Conservation (phyloP, 2,797 vertebrate genomes). For the Knipowitschia caucasica region DNA sequence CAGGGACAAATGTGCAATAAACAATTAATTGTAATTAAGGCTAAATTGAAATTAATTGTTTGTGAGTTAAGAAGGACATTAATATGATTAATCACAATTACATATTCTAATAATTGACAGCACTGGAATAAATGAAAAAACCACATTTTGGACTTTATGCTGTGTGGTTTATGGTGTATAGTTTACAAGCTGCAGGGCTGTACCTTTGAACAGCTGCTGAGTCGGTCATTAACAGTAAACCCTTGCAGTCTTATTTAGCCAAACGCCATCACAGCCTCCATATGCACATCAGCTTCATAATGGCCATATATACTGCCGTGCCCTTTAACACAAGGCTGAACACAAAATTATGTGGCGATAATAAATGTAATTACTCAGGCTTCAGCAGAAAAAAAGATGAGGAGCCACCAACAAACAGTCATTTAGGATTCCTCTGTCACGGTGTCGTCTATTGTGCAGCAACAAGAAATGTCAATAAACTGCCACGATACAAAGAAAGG, state of each 20-base stretch:
- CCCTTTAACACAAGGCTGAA: constrained; percentile 66
- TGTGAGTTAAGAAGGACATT: too few species aligned
- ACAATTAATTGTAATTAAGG: too few species aligned
- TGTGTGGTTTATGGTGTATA: too few species aligned
- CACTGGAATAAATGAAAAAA: too few species aligned
- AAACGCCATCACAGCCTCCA: constrained; percentile 53
- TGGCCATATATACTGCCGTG: constrained; percentile 59
- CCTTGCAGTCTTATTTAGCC: constrained; percentile 45
- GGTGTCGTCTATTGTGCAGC: constrained; percentile 35
- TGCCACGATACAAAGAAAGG: constrained; percentile 29
- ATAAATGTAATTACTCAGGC: constrained; percentile 69
- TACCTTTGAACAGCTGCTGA: constrained; percentile 35
- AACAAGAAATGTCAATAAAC: constrained; percentile 39
- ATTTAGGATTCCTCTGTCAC: constrained; percentile 26
- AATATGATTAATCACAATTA: too few species aligned
- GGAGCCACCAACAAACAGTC: constrained; percentile 46
- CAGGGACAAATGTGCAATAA: too few species aligned
- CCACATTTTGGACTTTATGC: too few species aligned
- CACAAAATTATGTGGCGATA: constrained; percentile 66
- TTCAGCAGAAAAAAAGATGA: constrained; percentile 60
- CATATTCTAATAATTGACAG: too few species aligned
- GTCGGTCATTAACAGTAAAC: constrained; percentile 60
- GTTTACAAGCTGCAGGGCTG: constrained; percentile 34
- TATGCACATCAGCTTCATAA: constrained; percentile 61
- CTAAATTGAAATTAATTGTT: too few species aligned